phyloP scores from a whole-genome alignment of 1,140 invertebrate genomes.

The Achatina immaculata region DNA sequence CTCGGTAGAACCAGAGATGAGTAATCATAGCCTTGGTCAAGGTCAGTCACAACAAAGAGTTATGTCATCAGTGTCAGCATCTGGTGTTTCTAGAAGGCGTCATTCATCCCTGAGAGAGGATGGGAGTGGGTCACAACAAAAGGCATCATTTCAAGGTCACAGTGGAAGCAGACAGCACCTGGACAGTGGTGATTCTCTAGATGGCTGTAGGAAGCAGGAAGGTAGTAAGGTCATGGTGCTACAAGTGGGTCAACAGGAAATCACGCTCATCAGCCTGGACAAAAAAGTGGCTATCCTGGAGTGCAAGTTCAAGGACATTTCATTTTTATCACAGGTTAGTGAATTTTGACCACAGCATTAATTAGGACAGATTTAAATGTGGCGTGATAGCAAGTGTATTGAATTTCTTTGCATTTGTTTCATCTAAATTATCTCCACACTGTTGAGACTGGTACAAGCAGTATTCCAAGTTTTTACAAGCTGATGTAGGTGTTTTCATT shows the following conservation, averaged over 20 bases:
- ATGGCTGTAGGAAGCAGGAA: background rate
- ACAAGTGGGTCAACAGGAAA: slow-evolving; percentile 86
- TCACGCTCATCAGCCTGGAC: slow-evolving; percentile 91
- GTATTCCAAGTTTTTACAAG: too few relatives aligned
- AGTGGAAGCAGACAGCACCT: background rate
- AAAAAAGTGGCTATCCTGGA: slow-evolving; percentile 89
- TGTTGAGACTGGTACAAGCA: too few relatives aligned
- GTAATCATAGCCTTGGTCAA: background rate
- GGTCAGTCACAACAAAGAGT: too few relatives aligned
- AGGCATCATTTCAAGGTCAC: background rate
- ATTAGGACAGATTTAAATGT: too few relatives aligned
- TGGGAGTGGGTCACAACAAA: background rate
- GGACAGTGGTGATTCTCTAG: slow-evolving; percentile 5
- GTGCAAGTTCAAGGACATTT: slow-evolving; percentile 88
- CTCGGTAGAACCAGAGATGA: background rate
- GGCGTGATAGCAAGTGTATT: too few relatives aligned
- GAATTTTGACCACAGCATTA: background rate
- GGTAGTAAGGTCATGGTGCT: slow-evolving; percentile 79
- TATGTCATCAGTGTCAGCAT: background rate
- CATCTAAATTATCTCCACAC: too few relatives aligned
- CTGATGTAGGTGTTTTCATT: too few relatives aligned
- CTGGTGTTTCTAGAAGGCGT: background rate
- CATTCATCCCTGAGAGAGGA: background rate
- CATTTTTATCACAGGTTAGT: slow-evolving; percentile 84
- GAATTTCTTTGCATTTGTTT: too few relatives aligned